A percentile compares a stretch with the other conserved stretches of the same genome.
Evolutionary conservation across 92 coral and sea anemone genomes (phyloP).

Genomic region (Bergia puertoricense): DNA sequence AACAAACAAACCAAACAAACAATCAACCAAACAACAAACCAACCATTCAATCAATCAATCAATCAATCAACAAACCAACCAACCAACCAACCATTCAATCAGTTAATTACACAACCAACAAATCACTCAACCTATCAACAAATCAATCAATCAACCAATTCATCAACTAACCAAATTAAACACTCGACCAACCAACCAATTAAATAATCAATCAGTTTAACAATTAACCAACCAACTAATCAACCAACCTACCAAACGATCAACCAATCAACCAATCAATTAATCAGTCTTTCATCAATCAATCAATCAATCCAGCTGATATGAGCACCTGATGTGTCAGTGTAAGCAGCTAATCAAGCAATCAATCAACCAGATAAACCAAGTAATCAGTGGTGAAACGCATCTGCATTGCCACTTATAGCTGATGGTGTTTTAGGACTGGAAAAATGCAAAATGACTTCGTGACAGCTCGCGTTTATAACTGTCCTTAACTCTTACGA

Average conservation of each 20-base stretch:
- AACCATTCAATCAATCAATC: too few relatives aligned
- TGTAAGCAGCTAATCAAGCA: background rate
- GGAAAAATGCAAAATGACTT: background rate
- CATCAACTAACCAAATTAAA: background rate
- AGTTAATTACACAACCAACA: background rate
- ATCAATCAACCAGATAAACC: background rate
- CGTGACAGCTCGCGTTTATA: background rate
- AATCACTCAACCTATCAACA: background rate
- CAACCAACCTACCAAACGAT: background rate
- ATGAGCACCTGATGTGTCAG: too few relatives aligned
- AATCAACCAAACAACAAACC: background rate
- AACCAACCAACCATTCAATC: background rate
- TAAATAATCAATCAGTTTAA: background rate
- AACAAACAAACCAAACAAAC: background rate
- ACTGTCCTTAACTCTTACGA: too few relatives aligned
- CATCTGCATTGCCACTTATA: background rate
- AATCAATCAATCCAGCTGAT: background rate
- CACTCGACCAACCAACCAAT: background rate
- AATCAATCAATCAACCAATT: background rate
- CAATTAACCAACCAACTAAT: background rate
- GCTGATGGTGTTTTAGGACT: background rate
- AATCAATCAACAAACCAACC: background rate
- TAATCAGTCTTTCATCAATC: background rate
- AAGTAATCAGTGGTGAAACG: background rate
- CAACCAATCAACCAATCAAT: background rate